Evolutionary conservation across 2,113 vertebrate species (phyloP).

Genomic region (Phylloscopus trochilus): DNA sequence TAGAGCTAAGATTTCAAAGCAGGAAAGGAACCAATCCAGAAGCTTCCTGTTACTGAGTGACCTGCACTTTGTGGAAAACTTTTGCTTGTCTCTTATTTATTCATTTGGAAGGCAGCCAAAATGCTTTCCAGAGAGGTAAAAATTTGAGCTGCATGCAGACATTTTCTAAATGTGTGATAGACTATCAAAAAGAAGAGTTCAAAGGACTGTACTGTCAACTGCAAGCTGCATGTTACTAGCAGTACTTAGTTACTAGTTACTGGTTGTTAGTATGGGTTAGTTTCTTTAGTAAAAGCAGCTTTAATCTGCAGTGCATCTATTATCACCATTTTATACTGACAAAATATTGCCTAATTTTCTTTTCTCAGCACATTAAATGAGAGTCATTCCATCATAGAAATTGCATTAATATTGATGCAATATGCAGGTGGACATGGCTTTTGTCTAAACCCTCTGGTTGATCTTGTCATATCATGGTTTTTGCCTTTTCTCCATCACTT

Average conservation of each 20-base stretch:
- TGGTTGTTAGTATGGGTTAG: background rate
- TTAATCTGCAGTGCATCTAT: background rate
- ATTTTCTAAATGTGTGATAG: background rate
- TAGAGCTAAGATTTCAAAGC: background rate
- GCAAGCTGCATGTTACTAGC: background rate
- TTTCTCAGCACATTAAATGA: background rate
- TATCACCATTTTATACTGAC: background rate
- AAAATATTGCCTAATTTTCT: background rate
- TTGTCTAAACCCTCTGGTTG: background rate
- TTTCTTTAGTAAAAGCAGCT: background rate
- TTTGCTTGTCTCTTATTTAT: background rate
- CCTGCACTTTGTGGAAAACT: background rate
- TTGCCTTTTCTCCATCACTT: background rate
- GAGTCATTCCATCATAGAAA: background rate
- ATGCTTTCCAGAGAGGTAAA: background rate
- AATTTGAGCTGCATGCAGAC: background rate
- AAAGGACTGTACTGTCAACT: background rate
- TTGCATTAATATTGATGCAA: background rate
- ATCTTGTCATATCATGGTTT: background rate
- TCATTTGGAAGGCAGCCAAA: background rate
- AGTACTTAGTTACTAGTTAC: background rate
- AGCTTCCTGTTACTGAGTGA: background rate
- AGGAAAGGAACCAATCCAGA: background rate
- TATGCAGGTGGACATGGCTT: rapidly evolving
- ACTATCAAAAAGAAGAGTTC: background rate